Evolutionary conservation across 1,140 invertebrate genomes (phyloP).

Genomic region (Megalonaias nervosa): DNA sequence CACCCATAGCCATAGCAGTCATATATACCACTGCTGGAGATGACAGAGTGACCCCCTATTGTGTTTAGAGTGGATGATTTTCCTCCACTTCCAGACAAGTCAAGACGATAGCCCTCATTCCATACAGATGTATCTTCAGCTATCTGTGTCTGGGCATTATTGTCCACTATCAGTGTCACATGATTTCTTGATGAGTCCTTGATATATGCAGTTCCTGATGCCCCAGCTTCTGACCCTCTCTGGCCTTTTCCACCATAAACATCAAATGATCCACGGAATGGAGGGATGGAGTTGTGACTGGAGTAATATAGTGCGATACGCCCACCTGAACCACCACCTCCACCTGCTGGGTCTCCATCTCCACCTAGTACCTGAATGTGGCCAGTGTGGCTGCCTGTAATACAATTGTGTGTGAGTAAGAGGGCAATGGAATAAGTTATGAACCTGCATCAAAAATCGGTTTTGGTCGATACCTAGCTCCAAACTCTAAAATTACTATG

Average conservation of each 20-base stretch:
- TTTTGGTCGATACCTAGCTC: too few species aligned
- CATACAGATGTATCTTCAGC: conserved; percentile 42
- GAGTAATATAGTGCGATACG: conserved; percentile 56
- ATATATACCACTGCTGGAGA: too few species aligned
- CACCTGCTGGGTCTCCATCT: conserved; percentile 32
- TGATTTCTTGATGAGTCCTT: conserved; percentile 32
- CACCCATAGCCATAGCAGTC: too few species aligned
- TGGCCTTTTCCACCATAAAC: conserved; percentile 38
- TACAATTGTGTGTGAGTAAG: too few species aligned
- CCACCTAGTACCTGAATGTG: conserved; percentile 54
- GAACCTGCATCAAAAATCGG: too few species aligned
- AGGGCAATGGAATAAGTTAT: too few species aligned
- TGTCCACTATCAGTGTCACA: conserved; percentile 48
- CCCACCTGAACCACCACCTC: conserved; percentile 57
- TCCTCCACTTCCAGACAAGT: conserved; percentile 28
- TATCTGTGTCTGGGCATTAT: conserved; percentile 43
- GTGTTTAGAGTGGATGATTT: too few species aligned
- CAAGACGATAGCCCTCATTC: conserved; percentile 54
- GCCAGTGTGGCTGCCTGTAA: conserved; percentile 59
- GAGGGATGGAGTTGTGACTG: conserved; percentile 45
- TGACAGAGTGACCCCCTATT: too few species aligned
- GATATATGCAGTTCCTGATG: conserved; percentile 56
- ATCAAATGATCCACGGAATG: conserved; percentile 52
- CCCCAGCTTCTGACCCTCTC: conserved; percentile 47
- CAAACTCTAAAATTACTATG: too few species aligned